Evolutionary conservation across 2,113 vertebrate genomes (phyloP), one percentile per base, ranked within the genome.

Genomic region (Odontesthes bonariensis): DNA sequence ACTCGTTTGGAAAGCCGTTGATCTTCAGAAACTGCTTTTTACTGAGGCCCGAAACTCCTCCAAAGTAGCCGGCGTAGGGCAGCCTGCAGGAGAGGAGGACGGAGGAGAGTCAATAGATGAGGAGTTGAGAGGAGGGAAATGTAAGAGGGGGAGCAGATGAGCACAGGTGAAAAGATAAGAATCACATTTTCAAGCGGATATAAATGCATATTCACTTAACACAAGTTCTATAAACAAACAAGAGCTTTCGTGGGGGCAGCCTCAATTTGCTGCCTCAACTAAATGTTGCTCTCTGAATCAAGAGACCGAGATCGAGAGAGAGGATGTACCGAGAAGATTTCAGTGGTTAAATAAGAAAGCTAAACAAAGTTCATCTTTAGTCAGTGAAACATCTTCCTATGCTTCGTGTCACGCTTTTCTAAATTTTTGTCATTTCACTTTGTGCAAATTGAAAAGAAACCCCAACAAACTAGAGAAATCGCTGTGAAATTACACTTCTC

Each of bases 1-100:
- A 99, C 82, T 99, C 97, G 0, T 99, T 99, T 69, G 98, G 98
- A 89, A 99, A 99, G 88, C 98, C 98, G 4, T 99, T 99, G 91
- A 99, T 99, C 94, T 96, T 99, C 91, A 99, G 93, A 82, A 99
- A 99, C 93, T 99, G 98, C 75, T 96, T 94, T 93, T 97, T 98
- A 93, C 96, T 99, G 80, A 99, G 95, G 66, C 98, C 98, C 5
- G 98, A 99, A 61, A 99, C 98, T 0, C 98, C 98, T 3, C 98
- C 98, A 0, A 99, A 99, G 92, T 99, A 99, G 46, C 97, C 97
- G 0, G 96, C 96, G 0, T 99, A 99, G 2, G 98, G 98, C 69
- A 99, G 88, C 94, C 98, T 99, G 93, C 31, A 75, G 31, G 23
- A 57, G 27, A 23, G 27, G 32, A 64, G 22, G 67, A 27, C 46